These are phyloP conservation scores for Hephaestus fuliginosus DNA, from an alignment of 2,797 vertebrate genomes.

Conservation along the genomic window DNA sequence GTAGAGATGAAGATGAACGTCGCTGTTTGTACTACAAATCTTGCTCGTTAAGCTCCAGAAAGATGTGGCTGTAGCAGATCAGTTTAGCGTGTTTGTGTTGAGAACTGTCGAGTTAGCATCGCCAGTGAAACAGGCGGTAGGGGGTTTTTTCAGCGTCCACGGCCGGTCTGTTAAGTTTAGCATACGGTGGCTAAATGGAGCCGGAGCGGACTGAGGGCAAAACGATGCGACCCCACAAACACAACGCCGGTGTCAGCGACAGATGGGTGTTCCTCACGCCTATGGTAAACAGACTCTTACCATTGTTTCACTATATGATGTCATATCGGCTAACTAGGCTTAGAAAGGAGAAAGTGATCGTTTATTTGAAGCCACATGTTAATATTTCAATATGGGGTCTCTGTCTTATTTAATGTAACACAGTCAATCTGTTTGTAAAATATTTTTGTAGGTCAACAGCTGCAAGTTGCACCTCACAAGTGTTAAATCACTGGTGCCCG, in stretches of 20 bases:
- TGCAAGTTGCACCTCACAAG: conserved; percentile 79
- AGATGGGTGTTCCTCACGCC: conserved; percentile 68
- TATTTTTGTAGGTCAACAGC: conserved; percentile 76
- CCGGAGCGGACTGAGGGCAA: conserved; percentile 15
- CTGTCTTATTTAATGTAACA: not conserved
- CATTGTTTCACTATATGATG: conserved; percentile 19
- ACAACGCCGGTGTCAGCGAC: conserved; percentile 17
- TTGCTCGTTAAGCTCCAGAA: not conserved
- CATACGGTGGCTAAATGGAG: conserved; percentile 49
- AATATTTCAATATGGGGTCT: not conserved
- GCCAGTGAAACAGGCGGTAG: not conserved
- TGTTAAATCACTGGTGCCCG: conserved; percentile 61
- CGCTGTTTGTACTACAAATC: not conserved
- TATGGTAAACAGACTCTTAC: conserved; percentile 68
- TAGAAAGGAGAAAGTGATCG: not conserved
- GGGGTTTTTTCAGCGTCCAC: not conserved
- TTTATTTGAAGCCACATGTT: not conserved
- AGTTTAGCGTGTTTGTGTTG: too few species aligned
- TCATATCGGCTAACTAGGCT: not conserved
- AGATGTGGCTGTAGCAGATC: rapidly evolving
- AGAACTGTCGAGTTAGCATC: not conserved
- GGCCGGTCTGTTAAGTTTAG: not conserved
- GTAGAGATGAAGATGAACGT: not conserved
- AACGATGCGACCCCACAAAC: conserved; percentile 63
- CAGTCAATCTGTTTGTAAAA: not conserved